phyloP scores from a whole-genome alignment of 2,797 vertebrate genomes.

The Propithecus deckenii region DNA sequence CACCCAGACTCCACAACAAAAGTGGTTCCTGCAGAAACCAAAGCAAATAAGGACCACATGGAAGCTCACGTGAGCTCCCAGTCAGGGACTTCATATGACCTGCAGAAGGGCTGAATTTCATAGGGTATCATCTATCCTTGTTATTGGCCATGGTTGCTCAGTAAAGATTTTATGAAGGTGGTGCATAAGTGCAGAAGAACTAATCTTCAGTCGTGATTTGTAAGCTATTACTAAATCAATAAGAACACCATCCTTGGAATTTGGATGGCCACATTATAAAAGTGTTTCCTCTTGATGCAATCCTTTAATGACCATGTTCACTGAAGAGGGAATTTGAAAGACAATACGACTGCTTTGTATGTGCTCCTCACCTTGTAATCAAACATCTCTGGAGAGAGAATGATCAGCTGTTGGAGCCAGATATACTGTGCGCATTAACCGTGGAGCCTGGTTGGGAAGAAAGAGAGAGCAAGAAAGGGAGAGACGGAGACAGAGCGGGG shows the following conservation, averaged over 20 bases:
- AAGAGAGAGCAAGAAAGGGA: not conserved
- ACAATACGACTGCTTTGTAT: not conserved
- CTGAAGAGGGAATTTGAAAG: conserved; percentile 65
- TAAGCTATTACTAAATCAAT: conserved; percentile 79
- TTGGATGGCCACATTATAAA: conserved; percentile 26
- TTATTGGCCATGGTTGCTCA: conserved; percentile 60
- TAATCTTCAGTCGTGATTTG: conserved; percentile 58
- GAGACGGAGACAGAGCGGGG: accelerated
- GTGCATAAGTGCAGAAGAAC: conserved; percentile 57
- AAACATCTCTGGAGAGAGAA: not conserved
- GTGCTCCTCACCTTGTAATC: not conserved
- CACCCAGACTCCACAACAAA: not conserved
- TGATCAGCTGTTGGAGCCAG: not conserved
- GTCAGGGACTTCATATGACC: conserved; percentile 32
- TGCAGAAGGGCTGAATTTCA: conserved; percentile 26
- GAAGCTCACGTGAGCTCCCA: not conserved
- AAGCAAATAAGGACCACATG: not conserved
- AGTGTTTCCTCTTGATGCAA: conserved; percentile 69
- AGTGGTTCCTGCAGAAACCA: too few species aligned
- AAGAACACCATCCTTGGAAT: conserved; percentile 53
- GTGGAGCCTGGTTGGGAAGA: not conserved
- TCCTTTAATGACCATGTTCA: conserved; percentile 60
- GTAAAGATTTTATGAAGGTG: conserved; percentile 71
- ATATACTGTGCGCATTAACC: not conserved
- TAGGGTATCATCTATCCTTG: conserved; percentile 31